Evolutionary conservation across 2,888 invertebrate species (phyloP), one percentile per base, ranked within the genome.

Genomic region (Trisateles emortualis): DNA sequence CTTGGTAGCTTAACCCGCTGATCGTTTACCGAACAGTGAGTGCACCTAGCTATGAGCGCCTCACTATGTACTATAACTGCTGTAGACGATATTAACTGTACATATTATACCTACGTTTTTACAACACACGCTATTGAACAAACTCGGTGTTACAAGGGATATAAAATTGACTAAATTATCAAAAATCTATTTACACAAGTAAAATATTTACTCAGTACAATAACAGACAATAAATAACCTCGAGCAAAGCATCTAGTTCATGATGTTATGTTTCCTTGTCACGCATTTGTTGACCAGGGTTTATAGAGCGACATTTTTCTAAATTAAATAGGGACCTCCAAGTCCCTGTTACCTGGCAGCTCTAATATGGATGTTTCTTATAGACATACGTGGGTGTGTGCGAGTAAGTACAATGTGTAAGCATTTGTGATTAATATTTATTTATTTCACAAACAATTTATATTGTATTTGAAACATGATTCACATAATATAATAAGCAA

Each of bases 391-490:
- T 14, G n/a, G 16, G 10, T 13, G 30, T n/a, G 32, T 44, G 13
- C 10, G 19, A 19, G 17, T 14, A 22, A 2, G 33, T 35, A 19
- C 9, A 17, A 17, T 22, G 14, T 41, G 57, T 40, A 24, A 24
- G 8, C 46, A 43, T 39, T 30, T 30, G 8, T 45, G 45, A 65
- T 41, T 49, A 42, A 51, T 63, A 55, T 63, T 33, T 33, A 8
- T 14, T 33, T 1, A 33, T 33, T 33, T 22, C 3, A 22, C 5
- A 3, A 3, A 22, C 22, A 3, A 5, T 22, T 22, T 22, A 2
- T 22, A 22, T 5, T 22, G 2, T 22, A 5, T 22, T 2, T 22
- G 22, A 3, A 5, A 22, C 22, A 22, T 2, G 2, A 22, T 22
- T n/a, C n/a, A n/a, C n/a, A n/a, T n/a, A n/a, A n/a, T n/a, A n/a